Percentiles rank a stretch among this genome's conserved stretches.
Conservation (phyloP, 2,113 vertebrate species). For the Hyperopisus bebe region DNA sequence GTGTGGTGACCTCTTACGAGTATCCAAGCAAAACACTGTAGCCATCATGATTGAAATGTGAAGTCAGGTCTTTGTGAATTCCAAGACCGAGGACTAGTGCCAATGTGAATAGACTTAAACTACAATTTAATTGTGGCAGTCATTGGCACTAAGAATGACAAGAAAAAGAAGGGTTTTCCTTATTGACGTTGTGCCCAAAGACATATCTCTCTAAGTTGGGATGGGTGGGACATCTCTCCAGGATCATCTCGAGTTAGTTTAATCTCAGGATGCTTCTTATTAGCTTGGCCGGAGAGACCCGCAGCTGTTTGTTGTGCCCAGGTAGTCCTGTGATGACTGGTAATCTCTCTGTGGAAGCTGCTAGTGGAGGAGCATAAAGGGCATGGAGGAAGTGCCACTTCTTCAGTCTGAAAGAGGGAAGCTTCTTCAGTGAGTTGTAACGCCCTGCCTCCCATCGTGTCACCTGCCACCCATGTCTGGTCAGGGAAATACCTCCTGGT, state of each 20-base stretch:
- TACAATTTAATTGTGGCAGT: background rate
- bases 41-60: background rate
- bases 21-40: background rate
- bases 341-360: background rate
- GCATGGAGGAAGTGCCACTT: background rate
- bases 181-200: background rate
- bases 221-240: background rate
- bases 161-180: background rate
- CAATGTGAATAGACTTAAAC: background rate
- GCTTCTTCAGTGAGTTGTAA: background rate
- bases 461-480: background rate
- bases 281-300: background rate
- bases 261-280: background rate
- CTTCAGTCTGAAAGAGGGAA: background rate
- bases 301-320: background rate
- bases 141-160: background rate
- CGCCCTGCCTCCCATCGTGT: background rate
- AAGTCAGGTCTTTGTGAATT: background rate
- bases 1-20: background rate
- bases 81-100: background rate
- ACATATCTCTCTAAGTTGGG: background rate
- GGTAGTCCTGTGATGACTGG: background rate
- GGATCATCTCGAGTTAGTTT: background rate
- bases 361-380: background rate
- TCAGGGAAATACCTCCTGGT: background rate